phyloP scores from a whole-genome alignment of 2,113 vertebrate species.

The Odocoileus hemionus region DNA sequence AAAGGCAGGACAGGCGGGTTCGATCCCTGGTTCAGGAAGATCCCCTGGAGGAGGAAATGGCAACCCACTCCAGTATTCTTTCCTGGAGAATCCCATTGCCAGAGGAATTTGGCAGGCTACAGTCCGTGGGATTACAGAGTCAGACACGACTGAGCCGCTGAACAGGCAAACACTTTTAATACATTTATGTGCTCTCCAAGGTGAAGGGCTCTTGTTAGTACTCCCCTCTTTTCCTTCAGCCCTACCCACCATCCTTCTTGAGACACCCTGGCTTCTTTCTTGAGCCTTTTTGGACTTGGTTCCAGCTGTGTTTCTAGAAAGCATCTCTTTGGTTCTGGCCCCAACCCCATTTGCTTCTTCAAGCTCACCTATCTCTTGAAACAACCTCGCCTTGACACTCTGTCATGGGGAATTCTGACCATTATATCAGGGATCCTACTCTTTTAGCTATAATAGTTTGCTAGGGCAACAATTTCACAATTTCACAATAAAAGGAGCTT shows the following conservation, averaged over 20 bases:
- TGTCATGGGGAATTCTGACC: neutral
- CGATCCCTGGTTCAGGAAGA: fast-evolving
- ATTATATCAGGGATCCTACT: neutral
- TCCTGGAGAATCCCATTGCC: neutral
- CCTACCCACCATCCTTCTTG: neutral
- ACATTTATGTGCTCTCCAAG: neutral
- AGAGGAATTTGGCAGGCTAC: neutral
- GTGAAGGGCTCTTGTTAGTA: neutral
- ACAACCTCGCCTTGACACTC: neutral
- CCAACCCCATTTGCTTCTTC: neutral
- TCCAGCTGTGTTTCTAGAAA: neutral
- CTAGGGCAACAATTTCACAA: neutral
- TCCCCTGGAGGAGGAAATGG: neutral
- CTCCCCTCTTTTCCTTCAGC: neutral
- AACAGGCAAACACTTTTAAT: neutral
- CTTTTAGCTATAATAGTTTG: neutral
- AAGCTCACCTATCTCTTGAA: neutral
- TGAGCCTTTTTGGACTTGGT: neutral
- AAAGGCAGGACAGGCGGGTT: neutral
- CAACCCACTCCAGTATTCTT: neutral
- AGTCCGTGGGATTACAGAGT: neutral
- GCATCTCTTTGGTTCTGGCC: neutral
- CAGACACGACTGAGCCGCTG: neutral
- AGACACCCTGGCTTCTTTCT: neutral
- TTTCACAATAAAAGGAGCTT: neutral